These are phyloP conservation scores for Necrosyrtes monachus DNA, from an alignment of 2,797 vertebrate genomes.

Conservation along the genomic window DNA sequence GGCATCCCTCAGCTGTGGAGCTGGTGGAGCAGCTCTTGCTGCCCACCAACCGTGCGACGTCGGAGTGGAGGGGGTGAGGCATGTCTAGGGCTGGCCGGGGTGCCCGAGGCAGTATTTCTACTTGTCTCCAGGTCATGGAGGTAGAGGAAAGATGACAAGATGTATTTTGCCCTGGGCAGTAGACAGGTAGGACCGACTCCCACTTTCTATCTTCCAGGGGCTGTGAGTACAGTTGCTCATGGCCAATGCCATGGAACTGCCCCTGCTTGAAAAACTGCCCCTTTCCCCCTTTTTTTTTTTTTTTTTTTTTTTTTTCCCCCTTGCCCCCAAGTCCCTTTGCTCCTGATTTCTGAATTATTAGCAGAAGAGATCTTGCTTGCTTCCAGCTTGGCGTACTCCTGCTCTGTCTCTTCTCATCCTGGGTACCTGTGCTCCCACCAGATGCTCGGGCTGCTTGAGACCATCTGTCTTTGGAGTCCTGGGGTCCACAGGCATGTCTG, in stretches of 20 bases:
- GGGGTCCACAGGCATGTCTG: not conserved
- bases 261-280: not conserved
- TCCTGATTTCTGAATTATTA: not conserved
- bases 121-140: not conserved
- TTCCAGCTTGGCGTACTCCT: not conserved
- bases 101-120: not conserved
- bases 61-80: too few species aligned
- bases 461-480: not conserved
- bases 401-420: not conserved
- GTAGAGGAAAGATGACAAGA: not conserved
- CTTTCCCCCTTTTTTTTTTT: not conserved
- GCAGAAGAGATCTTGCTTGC: not conserved
- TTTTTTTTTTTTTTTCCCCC: not conserved
- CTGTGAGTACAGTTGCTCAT: not conserved
- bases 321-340: not conserved
- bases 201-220: not conserved
- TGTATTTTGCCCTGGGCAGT: not conserved
- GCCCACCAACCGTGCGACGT: rapidly evolving
- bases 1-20: not conserved
- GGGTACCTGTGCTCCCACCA: not conserved
- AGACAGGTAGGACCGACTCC: not conserved
- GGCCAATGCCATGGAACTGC: rapidly evolving
- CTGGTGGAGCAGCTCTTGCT: not conserved
- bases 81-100: rapidly evolving
- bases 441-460: rapidly evolving